Evolutionary conservation across 92 coral and sea anemone species (phyloP), one percentile per base, ranked within the genome.

Genomic region (Diadumene lineata): DNA sequence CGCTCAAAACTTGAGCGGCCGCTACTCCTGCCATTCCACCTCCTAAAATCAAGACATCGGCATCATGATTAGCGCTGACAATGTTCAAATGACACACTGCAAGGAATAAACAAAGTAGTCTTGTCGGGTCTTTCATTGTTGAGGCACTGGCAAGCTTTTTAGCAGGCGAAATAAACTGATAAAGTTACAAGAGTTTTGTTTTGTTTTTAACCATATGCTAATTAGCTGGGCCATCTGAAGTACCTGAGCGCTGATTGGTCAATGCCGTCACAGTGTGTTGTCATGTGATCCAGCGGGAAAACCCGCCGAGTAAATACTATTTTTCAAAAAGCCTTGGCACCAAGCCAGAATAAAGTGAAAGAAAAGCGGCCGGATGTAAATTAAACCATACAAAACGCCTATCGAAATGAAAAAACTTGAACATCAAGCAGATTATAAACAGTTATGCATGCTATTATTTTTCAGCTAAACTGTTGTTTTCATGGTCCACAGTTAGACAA

Each of bases 11-110:
- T 66, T 92, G 81, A 22, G 94, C 97, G 22, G 97, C 97, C 0
- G 89, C 87, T 11, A 92, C 86, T 48, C 97, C 97, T 8, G 94
- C 83, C 64, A 92, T 89, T 3, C 97, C 97, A 11, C 83, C 94
- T 0, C 97, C 97, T 0, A 92, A 75, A 25, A 92, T 68, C 56
- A 92, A 62, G 1, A 92, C 93, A 31, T 76, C 73, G 18, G 77
- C 57, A 25, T 72, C 77, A 33, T 72, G 56, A 16, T 70, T 18
- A 38, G 13, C 48, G 13, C 48, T 6, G 13, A 38, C 48, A 6
- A 38, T 38, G 13, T 38, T 38, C n/a, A 38, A 6, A 6, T 38
- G 48, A 13, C 48, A 38, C 48, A 38, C 6, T 13, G 13, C 48
- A 38, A 38, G 13, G 7, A 38, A 6, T 4, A 38, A 13, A 13